Base-by-base conservation (phyloP, 2,888 invertebrate genomes). In the Drosophila antonietae region DNA sequence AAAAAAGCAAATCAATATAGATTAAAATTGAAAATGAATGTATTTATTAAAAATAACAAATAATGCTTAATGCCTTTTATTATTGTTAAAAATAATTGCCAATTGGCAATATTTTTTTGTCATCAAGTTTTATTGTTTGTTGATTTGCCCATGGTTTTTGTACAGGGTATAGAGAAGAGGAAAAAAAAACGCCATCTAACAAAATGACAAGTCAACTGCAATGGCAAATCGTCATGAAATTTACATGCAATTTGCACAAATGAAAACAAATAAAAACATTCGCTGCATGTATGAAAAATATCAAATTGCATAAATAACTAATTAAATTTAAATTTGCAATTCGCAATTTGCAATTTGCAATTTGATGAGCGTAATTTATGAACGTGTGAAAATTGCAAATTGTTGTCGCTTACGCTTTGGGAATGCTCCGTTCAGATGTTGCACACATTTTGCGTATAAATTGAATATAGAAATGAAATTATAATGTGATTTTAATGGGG, bases 261-360 rank as follows among this genome's bases (percentile, higher is more conserved):
- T 62, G 66, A 66, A 68, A 46, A 69, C 68, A 70, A 37, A 53
- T 53, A 83, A 81, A 52, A 78, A 67, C 20, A 60, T 46, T 63
- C 31, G n/a, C 1, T 12, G 52, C 8, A 1, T 23, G 31, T 41
- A 58, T 67, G 62, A 53, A 81, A 68, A 70, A 68, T 66, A 68
- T 70, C 44, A 76, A 88, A 88, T 83, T 80, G 81, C 87, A 86
- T 88, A 83, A 89, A 83, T 84, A 81, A 79, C 89, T 75, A 89
- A 89, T 89, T 84, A 73, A 81, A 89, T 83, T 73, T 73, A 73
- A 89, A 87, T 83, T 75, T 76, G 59, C 76, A 79, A 67, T 87
- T 87, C 76, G 60, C 75, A 79, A 67, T 87, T 87, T 78, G 60
- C 75, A 79, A 67, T 87, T 87, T 76, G 61, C 76, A 75, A 65